Percentiles rank a stretch among this genome's conserved stretches.
Conservation (phyloP, 2,888 invertebrate species). For the Nymphalis c-album region DNA sequence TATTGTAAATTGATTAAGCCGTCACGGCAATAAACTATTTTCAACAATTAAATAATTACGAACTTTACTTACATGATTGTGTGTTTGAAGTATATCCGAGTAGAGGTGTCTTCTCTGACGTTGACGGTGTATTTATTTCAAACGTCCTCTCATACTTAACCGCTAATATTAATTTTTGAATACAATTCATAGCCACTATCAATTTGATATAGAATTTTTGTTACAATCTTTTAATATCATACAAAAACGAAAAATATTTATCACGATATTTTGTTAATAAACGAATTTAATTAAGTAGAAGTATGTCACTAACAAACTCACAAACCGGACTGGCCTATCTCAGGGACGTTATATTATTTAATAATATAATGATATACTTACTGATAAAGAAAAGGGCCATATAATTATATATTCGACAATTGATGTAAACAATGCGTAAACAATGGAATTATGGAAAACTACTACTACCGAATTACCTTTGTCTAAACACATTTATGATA, state of each 20-base stretch:
- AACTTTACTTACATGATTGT: constrained; percentile 35
- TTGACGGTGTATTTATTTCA: constrained; percentile 19
- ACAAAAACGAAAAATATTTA: background rate
- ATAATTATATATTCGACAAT: constrained; percentile 26
- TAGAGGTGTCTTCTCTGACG: constrained; percentile 63
- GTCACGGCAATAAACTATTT: too few species aligned
- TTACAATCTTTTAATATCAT: background rate
- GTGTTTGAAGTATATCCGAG: constrained; percentile 44
- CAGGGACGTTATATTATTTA: constrained; percentile 31
- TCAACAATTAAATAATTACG: background rate
- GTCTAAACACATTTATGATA: constrained; percentile 27
- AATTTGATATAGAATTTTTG: background rate
- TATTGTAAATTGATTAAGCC: too few species aligned
- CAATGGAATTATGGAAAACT: constrained; percentile 41
- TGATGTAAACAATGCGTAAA: constrained; percentile 28
- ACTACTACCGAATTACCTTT: constrained; percentile 39
- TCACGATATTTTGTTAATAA: background rate
- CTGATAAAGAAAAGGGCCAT: constrained; percentile 38
- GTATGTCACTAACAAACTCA: constrained; percentile 29
- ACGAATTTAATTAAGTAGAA: constrained; percentile 12
- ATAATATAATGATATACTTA: constrained; percentile 36
- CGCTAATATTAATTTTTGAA: constrained; percentile 30
- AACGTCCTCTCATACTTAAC: constrained; percentile 29
- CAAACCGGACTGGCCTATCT: constrained; percentile 35
- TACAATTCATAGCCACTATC: constrained; percentile 28